These are phyloP conservation scores for Saccostrea echinata DNA, from an alignment of 1,140 invertebrate genomes.

Conservation along the genomic window DNA sequence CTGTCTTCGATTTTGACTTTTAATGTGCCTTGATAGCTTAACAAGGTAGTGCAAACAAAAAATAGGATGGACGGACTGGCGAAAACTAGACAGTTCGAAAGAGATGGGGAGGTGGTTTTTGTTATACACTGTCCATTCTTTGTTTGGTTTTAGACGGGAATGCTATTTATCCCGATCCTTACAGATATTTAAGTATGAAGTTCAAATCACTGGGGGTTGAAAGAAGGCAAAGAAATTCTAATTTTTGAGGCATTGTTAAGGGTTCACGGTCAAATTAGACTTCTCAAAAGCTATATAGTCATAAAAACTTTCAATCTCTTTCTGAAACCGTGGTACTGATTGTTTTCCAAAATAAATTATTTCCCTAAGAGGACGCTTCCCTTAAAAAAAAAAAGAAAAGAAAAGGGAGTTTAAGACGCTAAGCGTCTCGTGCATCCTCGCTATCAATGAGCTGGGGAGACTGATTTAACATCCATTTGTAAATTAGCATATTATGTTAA, in stretches of 20 bases:
- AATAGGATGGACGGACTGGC: constrained; percentile 15
- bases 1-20: constrained; percentile 17
- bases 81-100: constrained; percentile 5
- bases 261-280: background rate
- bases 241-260: background rate
- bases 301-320: background rate
- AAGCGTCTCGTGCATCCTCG: too few relatives aligned
- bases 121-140: constrained; percentile 22
- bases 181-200: background rate
- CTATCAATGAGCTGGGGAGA: too few relatives aligned
- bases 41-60: constrained; percentile 25
- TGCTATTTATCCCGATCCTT: background rate
- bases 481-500: too few relatives aligned
- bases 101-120: constrained; percentile 21
- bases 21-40: constrained; percentile 6
- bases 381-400: too few relatives aligned
- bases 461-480: too few relatives aligned
- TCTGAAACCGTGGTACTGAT: too few relatives aligned
- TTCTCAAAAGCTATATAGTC: background rate
- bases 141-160: background rate
- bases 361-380: too few relatives aligned
- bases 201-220: background rate
- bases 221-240: background rate
- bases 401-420: too few relatives aligned
- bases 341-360: too few relatives aligned